These are phyloP conservation scores for Andrena dorsata DNA, from an alignment of 2,888 invertebrate genomes.

Conservation along the genomic window DNA sequence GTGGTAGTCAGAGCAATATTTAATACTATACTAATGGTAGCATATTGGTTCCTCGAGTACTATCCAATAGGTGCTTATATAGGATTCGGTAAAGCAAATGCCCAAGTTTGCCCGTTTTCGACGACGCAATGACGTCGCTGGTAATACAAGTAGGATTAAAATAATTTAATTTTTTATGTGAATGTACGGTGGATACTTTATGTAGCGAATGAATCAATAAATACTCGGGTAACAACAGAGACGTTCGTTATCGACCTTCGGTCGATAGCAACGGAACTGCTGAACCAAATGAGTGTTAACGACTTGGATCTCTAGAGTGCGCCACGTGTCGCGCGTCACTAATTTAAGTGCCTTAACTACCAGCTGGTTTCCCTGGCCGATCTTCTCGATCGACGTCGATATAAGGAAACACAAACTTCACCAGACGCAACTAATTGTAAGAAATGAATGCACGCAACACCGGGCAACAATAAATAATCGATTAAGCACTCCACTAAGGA, in stretches of 20 bases:
- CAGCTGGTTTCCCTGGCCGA: background rate
- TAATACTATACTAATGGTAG: conserved; percentile 51
- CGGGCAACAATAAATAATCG: background rate
- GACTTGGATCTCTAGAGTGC: conserved; percentile 24
- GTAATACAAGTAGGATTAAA: background rate
- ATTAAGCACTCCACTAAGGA: too few relatives aligned
- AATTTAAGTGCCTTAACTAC: background rate
- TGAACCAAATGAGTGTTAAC: background rate
- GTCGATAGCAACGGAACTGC: conserved; percentile 12
- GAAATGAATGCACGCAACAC: background rate
- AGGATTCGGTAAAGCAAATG: conserved; percentile 66
- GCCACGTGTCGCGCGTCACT: conserved; percentile 22
- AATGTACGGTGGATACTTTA: too few relatives aligned
- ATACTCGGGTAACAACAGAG: background rate
- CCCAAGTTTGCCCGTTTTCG: conserved; percentile 64
- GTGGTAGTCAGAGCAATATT: conserved; percentile 52
- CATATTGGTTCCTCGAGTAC: conserved; percentile 54
- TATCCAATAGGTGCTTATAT: conserved; percentile 69
- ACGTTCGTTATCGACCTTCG: background rate
- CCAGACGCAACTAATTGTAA: too few relatives aligned
- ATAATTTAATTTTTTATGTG: background rate
- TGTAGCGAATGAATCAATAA: too few relatives aligned
- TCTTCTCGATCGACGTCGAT: background rate
- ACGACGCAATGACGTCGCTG: background rate
- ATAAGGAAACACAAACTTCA: too few relatives aligned